Base-by-base conservation (phyloP, 1,140 invertebrate genomes). In the Pissodes strobi region DNA sequence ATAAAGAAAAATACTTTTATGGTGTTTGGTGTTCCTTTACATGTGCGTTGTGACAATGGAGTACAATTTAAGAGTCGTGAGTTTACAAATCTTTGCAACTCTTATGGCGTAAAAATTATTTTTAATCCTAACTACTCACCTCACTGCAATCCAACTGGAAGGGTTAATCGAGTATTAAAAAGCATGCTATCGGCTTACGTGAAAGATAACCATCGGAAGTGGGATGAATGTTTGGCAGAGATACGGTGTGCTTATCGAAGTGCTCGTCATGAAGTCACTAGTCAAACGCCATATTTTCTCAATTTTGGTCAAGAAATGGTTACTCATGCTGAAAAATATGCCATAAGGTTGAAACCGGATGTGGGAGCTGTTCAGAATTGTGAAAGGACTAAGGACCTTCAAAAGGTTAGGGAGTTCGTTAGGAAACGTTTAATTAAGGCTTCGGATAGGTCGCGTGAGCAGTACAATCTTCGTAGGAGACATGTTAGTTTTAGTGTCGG, bases 141-240 rank as follows among this genome's bases (percentile, higher is more conserved):
- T 2, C 61, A 66, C 25, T 30, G 18, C 19, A 69, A 69, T 37
- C 63, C 67, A 1, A 55, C 51, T 1, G 77, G 78, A 53, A 51
- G 75, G 19, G 48, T 69, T 1, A 78, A 78, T 51, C 21, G 70
- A 19, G 69, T 70, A 1, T 25, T 78, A 9, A 75, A 75, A 38
- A 71, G 66, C 4, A 68, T 74, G 59, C 56, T 79, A 15, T 19
- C 66, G 6, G 18, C 59, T 1, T 79, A 73, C 60, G 60, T 74
- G 1, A 13, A 68, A 2, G 69, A 75, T 2, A 71, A 73, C 49
- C 76, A 78, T 38, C 34, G 65, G 0, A 49, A 52, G 8, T 79
- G 76, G 77, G 73, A 75, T 60, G 49, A 65, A 41, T 15, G 73
- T 57, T 51, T 78, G n/a, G 2, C 34, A n/a, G 23, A 67, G 9